These are phyloP conservation scores for Acanthosepion esculentum DNA, from an alignment of 2,888 invertebrate genomes.

Conservation along the genomic window DNA sequence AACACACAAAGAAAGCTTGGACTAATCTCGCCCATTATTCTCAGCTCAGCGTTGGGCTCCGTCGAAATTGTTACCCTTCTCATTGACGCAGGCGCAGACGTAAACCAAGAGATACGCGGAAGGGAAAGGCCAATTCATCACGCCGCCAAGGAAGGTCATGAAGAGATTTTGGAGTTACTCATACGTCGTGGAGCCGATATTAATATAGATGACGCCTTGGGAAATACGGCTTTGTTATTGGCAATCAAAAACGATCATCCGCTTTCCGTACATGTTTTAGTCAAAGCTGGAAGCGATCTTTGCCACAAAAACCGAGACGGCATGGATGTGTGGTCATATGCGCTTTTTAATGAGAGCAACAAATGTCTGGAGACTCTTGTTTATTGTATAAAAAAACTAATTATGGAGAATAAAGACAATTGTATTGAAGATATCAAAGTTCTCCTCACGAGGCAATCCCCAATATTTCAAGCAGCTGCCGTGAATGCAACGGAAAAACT, in stretches of 20 bases:
- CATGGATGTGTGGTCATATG: conserved; percentile 69
- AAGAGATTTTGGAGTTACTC: conserved; percentile 65
- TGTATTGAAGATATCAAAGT: conserved; percentile 46
- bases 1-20: conserved; percentile 69
- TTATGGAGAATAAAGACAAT: not conserved
- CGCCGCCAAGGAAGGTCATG: conserved; percentile 73
- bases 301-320: conserved; percentile 68
- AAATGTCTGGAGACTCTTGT: conserved; percentile 60
- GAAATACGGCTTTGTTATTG: conserved; percentile 68
- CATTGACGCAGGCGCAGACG: conserved; percentile 62
- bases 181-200: conserved; percentile 67
- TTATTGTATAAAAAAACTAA: not conserved
- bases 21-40: conserved; percentile 70
- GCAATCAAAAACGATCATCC: conserved; percentile 67
- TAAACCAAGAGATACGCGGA: conserved; percentile 67
- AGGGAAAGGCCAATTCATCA: conserved; percentile 73
- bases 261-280: conserved; percentile 62
- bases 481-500: conserved; percentile 65
- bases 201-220: conserved; percentile 69
- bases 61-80: conserved; percentile 59
- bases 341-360: conserved; percentile 63
- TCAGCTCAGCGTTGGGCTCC: conserved; percentile 71
- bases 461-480: conserved; percentile 63
- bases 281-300: conserved; percentile 61
- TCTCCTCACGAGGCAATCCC: conserved; percentile 53